Evolutionary conservation across 2,888 invertebrate species (phyloP).

Genomic region (Prostheceraeus crozeri): DNA sequence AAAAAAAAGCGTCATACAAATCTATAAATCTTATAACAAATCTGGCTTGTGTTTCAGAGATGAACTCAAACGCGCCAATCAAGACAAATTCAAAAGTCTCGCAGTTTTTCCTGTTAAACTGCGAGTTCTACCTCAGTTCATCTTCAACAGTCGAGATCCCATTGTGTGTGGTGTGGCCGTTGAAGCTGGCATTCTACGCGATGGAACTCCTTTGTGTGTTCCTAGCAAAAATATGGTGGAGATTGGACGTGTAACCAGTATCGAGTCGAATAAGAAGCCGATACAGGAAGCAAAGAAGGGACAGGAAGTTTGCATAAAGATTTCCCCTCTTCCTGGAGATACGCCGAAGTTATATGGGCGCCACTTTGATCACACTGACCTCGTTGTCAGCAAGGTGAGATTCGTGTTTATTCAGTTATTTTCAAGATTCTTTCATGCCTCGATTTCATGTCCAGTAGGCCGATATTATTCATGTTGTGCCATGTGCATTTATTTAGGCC

Average conservation of each 20-base stretch:
- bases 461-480: too few relatives aligned
- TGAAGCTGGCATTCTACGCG: conserved; percentile 85
- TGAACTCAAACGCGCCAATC: conserved; percentile 77
- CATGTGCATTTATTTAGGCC: too few relatives aligned
- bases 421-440: too few relatives aligned
- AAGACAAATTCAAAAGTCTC: conserved; percentile 87
- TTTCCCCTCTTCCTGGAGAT: conserved; percentile 92
- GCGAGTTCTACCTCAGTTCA: conserved; percentile 70
- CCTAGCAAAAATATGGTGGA: conserved; percentile 83
- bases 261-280: conserved; percentile 88
- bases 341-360: conserved; percentile 96
- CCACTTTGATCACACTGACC: conserved; percentile 92
- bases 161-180: conserved; percentile 92
- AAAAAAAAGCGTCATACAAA: too few relatives aligned
- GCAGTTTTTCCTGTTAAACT: conserved; percentile 98
- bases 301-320: conserved; percentile 65
- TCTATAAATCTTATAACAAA: too few relatives aligned
- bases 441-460: too few relatives aligned
- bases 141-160: conserved; percentile 96
- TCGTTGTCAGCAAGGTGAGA: conserved; percentile 72
- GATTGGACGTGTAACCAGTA: conserved; percentile 83
- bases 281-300: conserved; percentile 90
- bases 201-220: conserved; percentile 94
- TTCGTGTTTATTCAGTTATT: not conserved
- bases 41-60: conserved; percentile 75